Evolutionary conservation across 2,888 invertebrate species (phyloP).

Genomic region (Acrobasis consociella): DNA sequence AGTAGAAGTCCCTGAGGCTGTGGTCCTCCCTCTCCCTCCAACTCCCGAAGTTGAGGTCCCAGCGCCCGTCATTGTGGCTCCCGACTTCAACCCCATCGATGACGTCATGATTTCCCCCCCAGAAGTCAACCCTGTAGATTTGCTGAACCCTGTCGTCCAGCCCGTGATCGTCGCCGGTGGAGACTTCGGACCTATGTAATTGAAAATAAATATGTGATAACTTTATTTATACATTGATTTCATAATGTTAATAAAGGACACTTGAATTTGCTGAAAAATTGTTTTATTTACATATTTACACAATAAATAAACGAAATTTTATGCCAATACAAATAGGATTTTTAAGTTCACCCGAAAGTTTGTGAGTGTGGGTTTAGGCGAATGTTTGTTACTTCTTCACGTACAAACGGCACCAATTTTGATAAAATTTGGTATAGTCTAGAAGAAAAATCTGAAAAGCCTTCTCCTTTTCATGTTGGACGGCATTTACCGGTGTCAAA

Average conservation of each 20-base stretch:
- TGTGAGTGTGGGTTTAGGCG: too few species aligned
- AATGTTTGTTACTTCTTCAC: too few species aligned
- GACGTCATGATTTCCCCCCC: constrained; percentile 34
- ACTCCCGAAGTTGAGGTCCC: not conserved
- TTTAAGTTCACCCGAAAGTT: too few species aligned
- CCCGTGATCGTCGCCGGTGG: constrained; percentile 5
- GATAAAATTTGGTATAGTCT: too few species aligned
- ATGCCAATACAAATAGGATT: too few species aligned
- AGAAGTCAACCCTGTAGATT: constrained; percentile 30
- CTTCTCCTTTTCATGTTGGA: too few species aligned
- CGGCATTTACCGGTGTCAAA: too few species aligned
- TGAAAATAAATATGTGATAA: not conserved
- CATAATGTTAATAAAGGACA: not conserved
- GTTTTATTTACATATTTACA: too few species aligned
- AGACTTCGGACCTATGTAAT: constrained; percentile 13
- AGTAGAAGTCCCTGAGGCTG: not conserved
- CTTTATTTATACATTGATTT: not conserved
- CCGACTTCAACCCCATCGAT: constrained; percentile 32
- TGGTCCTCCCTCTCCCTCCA: not conserved
- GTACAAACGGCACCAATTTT: too few species aligned
- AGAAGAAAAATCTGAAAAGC: too few species aligned
- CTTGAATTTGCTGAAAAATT: too few species aligned
- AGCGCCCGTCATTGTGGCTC: not conserved
- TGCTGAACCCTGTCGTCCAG: constrained; percentile 9
- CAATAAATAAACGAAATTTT: too few species aligned